Conservation (phyloP, 2,797 vertebrate genomes). For the Thalassophryne amazonica region DNA sequence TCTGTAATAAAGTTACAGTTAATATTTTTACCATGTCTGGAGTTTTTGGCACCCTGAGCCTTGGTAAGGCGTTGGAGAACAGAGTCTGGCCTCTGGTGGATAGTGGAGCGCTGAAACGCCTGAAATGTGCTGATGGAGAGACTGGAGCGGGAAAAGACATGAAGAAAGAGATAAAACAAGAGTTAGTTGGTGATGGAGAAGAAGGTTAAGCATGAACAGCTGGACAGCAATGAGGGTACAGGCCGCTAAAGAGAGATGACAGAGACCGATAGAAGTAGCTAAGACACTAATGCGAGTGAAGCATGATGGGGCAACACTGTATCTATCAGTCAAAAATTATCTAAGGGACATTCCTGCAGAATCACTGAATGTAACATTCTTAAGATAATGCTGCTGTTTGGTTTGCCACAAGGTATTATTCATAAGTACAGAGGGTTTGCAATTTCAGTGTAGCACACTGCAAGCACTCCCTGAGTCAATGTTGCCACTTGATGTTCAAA, state of each 20-base stretch:
- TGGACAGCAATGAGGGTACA: conserved; percentile 62
- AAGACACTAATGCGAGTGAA: too few species aligned
- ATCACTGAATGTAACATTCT: conserved; percentile 17
- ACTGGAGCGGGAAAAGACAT: conserved; percentile 32
- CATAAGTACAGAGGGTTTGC: too few species aligned
- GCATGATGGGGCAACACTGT: conserved; percentile 25
- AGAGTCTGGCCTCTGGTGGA: conserved; percentile 80
- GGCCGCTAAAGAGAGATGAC: conserved; percentile 26
- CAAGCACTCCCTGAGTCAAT: too few species aligned
- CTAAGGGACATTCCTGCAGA: conserved; percentile 17
- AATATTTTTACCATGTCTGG: conserved; percentile 56
- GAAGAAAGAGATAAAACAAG: neutral
- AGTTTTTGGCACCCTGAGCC: conserved; percentile 43
- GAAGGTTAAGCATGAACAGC: conserved; percentile 45
- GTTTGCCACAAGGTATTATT: too few species aligned
- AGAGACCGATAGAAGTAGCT: conserved; percentile 13
- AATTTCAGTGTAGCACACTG: too few species aligned
- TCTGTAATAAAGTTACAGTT: conserved; percentile 28
- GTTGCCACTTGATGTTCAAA: too few species aligned
- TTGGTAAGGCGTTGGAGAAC: conserved; percentile 74
- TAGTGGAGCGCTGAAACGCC: conserved; percentile 78
- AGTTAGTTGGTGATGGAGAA: conserved; percentile 15
- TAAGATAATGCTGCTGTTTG: too few species aligned
- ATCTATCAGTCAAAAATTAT: conserved; percentile 25
- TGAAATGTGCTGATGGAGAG: conserved; percentile 79